These are phyloP conservation scores for Diplodus sargus DNA, from an alignment of 2,797 vertebrate species.

Conservation along the genomic window DNA sequence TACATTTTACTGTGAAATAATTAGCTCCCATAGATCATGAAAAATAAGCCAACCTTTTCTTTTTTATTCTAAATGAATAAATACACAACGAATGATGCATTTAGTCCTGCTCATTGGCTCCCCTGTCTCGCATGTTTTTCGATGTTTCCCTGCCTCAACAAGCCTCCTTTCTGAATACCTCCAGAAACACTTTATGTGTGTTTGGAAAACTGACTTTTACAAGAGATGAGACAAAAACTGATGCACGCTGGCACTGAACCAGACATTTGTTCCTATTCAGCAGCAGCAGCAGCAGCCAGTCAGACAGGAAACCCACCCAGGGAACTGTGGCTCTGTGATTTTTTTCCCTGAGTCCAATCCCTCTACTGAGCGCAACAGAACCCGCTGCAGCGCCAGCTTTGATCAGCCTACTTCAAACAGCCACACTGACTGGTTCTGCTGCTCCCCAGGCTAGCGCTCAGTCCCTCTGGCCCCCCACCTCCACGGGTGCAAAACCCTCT, in stretches of 20 bases:
- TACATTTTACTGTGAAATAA: background rate
- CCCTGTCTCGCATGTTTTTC: no score
- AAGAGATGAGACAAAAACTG: slow-evolving; percentile 21
- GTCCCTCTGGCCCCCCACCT: slow-evolving; percentile 36
- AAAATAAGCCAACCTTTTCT: background rate
- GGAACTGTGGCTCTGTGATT: slow-evolving; percentile 52
- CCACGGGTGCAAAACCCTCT: slow-evolving; percentile 52
- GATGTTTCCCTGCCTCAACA: no score
- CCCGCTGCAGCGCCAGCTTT: slow-evolving; percentile 65
- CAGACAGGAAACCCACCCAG: slow-evolving; percentile 50
- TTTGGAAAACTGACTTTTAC: slow-evolving; percentile 26
- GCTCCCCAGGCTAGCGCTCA: slow-evolving; percentile 40
- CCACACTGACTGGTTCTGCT: slow-evolving; percentile 55
- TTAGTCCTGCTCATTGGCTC: no score
- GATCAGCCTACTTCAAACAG: slow-evolving; percentile 76
- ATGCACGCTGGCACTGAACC: slow-evolving; percentile 38
- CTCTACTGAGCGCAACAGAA: slow-evolving; percentile 54
- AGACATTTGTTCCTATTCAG: slow-evolving; percentile 17
- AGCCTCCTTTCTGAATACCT: background rate
- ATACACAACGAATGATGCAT: background rate
- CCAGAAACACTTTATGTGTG: background rate
- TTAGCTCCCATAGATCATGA: background rate
- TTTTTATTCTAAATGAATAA: background rate
- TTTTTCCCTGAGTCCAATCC: slow-evolving; percentile 50
- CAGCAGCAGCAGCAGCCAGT: slow-evolving; percentile 17